A percentile compares a stretch with the other conserved stretches of the same genome.
Conservation (phyloP, 1,140 invertebrate genomes). For the Cydia pomonella region DNA sequence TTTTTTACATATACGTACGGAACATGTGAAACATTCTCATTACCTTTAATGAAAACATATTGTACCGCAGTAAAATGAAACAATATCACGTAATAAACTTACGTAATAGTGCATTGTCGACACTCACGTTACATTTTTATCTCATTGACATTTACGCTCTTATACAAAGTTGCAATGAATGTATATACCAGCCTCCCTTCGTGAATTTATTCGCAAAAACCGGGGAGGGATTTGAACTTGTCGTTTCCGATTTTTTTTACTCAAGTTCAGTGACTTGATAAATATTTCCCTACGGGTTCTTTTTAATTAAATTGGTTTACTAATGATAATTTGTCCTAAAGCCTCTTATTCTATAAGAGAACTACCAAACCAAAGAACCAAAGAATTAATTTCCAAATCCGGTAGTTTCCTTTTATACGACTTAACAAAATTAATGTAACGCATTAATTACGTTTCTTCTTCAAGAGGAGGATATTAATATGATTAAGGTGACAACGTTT, state of each 20-base stretch:
- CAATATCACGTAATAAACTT: neutral
- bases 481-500: conserved; percentile 34
- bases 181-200: neutral
- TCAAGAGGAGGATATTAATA: neutral
- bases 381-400: neutral
- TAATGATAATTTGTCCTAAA: too few species aligned
- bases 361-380: too few species aligned
- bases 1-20: neutral
- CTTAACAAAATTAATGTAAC: neutral
- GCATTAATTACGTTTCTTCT: neutral
- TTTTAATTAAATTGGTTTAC: neutral
- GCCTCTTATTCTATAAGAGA: too few species aligned
- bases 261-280: neutral
- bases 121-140: neutral
- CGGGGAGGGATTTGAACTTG: neutral
- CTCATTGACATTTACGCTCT: neutral
- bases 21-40: neutral
- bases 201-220: neutral
- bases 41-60: neutral
- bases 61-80: neutral
- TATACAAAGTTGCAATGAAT: neutral
- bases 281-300: neutral
- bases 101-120: neutral
- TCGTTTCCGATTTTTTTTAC: neutral
- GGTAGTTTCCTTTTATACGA: neutral